Evolutionary conservation across 2,113 vertebrate species (phyloP).

Genomic region (Tragulus kanchil): DNA sequence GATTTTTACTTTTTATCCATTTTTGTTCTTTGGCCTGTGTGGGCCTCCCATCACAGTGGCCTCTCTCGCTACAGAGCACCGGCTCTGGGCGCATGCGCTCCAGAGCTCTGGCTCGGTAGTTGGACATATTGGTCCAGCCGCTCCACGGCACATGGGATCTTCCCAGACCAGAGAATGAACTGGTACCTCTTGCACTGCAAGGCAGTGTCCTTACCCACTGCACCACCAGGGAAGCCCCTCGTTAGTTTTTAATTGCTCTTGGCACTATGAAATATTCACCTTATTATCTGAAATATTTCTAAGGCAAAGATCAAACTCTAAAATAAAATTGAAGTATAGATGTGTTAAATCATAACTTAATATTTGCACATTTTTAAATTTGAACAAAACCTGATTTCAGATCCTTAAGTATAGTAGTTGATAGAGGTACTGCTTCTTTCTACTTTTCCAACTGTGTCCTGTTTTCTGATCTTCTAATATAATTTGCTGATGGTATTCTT

Average conservation of each 20-base stretch:
- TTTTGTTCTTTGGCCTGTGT: too few relatives aligned
- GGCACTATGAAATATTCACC: constrained; percentile 10
- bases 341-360: constrained; percentile 4
- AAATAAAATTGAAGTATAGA: constrained; percentile 9
- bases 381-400: constrained; percentile 25
- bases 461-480: constrained; percentile 47
- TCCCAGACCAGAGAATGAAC: too few relatives aligned
- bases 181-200: too few relatives aligned
- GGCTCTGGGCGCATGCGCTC: too few relatives aligned
- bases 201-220: too few relatives aligned
- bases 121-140: too few relatives aligned
- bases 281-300: constrained; percentile 35
- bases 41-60: too few relatives aligned
- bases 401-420: background rate
- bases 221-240: too few relatives aligned
- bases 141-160: too few relatives aligned
- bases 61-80: too few relatives aligned
- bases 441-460: background rate
- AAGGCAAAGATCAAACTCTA: constrained; percentile 54
- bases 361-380: constrained; percentile 38
- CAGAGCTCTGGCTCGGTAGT: too few relatives aligned
- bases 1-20: too few relatives aligned
- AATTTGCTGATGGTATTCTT: background rate
- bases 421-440: background rate
- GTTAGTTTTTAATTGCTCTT: constrained; percentile 28